phyloP scores from a whole-genome alignment of 2,888 invertebrate species.

The Rhimphoctona megacephalus region DNA sequence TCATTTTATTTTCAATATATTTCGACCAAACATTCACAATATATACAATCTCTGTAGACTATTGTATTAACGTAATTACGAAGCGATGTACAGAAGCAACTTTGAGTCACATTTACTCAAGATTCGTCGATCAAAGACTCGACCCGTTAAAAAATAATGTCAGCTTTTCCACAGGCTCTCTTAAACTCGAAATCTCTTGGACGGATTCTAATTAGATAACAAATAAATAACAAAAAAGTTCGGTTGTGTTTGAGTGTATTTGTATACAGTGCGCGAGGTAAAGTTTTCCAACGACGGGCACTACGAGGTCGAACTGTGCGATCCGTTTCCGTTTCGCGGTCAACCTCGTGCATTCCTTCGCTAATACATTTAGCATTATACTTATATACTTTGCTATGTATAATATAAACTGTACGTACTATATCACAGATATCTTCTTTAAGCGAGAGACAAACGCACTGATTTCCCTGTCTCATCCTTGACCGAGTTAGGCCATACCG shows the following conservation, averaged over 20 bases:
- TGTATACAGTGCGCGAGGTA: constrained; percentile 17
- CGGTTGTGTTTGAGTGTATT: not conserved
- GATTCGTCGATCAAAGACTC: constrained; percentile 6
- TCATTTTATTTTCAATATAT: constrained; percentile 38
- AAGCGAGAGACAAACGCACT: constrained; percentile 37
- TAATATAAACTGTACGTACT: constrained; percentile 45
- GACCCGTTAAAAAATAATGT: constrained; percentile 17
- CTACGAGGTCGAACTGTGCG: constrained; percentile 50
- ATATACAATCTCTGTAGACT: constrained; percentile 43
- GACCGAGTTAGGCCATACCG: constrained; percentile 51
- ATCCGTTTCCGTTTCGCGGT: constrained; percentile 54
- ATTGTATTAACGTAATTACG: constrained; percentile 22
- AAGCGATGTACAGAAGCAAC: constrained; percentile 14
- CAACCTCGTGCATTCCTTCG: constrained; percentile 61
- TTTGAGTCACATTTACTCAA: not conserved
- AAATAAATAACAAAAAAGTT: constrained; percentile 63
- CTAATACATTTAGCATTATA: constrained; percentile 58
- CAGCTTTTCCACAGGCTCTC: constrained; percentile 24
- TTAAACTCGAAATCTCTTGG: constrained; percentile 22
- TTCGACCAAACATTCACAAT: constrained; percentile 30
- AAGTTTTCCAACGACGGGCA: constrained; percentile 26
- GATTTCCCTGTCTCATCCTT: constrained; percentile 35
- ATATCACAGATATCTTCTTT: constrained; percentile 66
- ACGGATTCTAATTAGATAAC: constrained; percentile 56
- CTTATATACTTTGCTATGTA: constrained; percentile 26